phyloP scores from a whole-genome alignment of 2,113 vertebrate species.

The Sander lucioperca region DNA sequence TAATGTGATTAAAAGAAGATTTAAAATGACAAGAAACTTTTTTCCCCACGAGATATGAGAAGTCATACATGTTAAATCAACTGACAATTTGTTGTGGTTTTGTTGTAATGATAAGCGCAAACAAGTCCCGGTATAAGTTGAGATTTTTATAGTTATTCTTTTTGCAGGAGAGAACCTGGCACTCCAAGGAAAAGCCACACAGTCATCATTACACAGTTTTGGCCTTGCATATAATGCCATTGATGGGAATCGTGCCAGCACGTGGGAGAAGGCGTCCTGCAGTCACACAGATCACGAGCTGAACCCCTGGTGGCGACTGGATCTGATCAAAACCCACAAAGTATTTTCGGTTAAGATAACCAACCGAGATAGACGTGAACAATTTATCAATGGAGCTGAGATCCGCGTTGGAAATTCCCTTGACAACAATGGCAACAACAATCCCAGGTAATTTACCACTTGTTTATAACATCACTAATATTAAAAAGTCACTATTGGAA shows the following conservation, averaged over 20 bases:
- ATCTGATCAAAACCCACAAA: slow-evolving; percentile 55
- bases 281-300: background rate
- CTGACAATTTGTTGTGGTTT: no score
- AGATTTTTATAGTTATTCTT: no score
- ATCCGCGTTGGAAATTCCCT: slow-evolving; percentile 69
- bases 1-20: no score
- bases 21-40: no score
- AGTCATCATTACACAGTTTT: no score
- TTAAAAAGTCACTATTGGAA: no score
- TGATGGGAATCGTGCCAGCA: slow-evolving; percentile 40
- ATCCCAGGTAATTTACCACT: slow-evolving; percentile 50
- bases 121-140: no score
- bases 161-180: no score
- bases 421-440: slow-evolving; percentile 60
- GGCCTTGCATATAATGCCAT: slow-evolving; percentile 28
- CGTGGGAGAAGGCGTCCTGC: slow-evolving; percentile 6
- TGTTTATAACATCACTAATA: background rate
- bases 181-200: no score
- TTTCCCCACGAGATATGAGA: no score
- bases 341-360: slow-evolving; percentile 51
- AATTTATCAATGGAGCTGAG: slow-evolving; percentile 53
- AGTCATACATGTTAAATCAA: no score
- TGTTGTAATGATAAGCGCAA: no score
- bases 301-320: slow-evolving; percentile 65
- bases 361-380: background rate